A percentile compares a stretch with the other conserved stretches of the same genome.
phyloP scores from a whole-genome alignment of 2,113 vertebrate species.

The Sinocyclocheilus anshuiensis region DNA sequence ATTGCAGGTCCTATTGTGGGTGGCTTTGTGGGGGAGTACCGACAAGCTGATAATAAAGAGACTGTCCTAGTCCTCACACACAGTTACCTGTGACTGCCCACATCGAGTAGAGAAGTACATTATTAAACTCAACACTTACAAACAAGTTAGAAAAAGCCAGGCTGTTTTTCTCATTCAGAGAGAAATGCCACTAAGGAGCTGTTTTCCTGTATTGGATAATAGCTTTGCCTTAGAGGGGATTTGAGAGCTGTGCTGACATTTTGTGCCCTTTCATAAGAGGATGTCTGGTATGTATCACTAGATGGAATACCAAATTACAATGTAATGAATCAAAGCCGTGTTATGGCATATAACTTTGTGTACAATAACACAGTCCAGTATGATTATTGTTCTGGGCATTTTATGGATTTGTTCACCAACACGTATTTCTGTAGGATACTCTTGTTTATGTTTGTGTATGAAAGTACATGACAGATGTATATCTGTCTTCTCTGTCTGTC shows the following conservation, averaged over 20 bases:
- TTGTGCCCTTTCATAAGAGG: constrained; percentile 19
- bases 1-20: constrained; percentile 54
- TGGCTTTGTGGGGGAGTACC: constrained; percentile 46
- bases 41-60: constrained; percentile 50
- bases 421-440: not conserved
- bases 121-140: constrained; percentile 48
- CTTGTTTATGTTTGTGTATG: not conserved
- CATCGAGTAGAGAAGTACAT: constrained; percentile 36
- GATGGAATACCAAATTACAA: constrained; percentile 1
- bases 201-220: constrained; percentile 42
- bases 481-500: not conserved
- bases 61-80: constrained; percentile 41
- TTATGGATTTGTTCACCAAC: not conserved
- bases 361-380: not conserved
- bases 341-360: not conserved
- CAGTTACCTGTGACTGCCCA: constrained; percentile 35
- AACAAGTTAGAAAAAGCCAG: constrained; percentile 44
- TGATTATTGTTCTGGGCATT: constrained; percentile 1
- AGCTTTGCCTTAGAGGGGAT: constrained; percentile 22
- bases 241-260: constrained; percentile 35
- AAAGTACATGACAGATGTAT: not conserved
- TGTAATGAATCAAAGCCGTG: constrained; percentile 1
- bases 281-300: constrained; percentile 23
- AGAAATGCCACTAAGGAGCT: constrained; percentile 25
- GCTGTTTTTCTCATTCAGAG: constrained; percentile 38